A percentile compares a stretch with the other conserved stretches of the same genome.
phyloP scores from a whole-genome alignment of 2,113 vertebrate species.

The Neomonachus schauinslandi region DNA sequence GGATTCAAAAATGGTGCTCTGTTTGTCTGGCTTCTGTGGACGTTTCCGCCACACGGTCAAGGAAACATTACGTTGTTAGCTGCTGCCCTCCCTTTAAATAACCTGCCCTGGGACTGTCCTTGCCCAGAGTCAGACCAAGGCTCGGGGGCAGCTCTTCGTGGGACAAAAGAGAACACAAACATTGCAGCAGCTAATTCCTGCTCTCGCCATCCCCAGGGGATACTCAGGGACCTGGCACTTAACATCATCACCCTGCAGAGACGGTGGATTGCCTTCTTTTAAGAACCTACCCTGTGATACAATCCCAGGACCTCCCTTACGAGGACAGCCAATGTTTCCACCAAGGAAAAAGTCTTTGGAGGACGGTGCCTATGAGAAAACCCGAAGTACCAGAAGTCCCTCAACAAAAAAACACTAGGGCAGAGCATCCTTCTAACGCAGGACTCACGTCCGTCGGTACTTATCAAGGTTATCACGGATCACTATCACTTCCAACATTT shows the following conservation, averaged over 20 bases:
- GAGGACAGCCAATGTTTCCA: neutral
- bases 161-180: constrained; percentile 55
- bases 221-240: constrained; percentile 23
- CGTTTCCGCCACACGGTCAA: constrained; percentile 27
- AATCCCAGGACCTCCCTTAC: neutral
- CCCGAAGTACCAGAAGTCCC: neutral
- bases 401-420: neutral
- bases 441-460: accelerated
- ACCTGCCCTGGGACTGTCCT: constrained; percentile 51
- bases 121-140: constrained; percentile 48
- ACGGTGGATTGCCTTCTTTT: neutral
- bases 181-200: constrained; percentile 14
- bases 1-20: neutral
- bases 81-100: constrained; percentile 67
- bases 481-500: neutral
- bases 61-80: constrained; percentile 52
- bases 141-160: constrained; percentile 14
- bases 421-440: neutral
- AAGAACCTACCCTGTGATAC: neutral
- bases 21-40: constrained; percentile 10
- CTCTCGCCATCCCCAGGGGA: neutral
- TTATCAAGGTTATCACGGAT: neutral
- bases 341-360: neutral
- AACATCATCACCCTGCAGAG: neutral
- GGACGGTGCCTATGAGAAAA: neutral